A percentile compares a stretch with the other conserved stretches of the same genome.
Evolutionary conservation across 2,797 vertebrate genomes (phyloP).

Genomic region (Coracias cyanogaster): DNA sequence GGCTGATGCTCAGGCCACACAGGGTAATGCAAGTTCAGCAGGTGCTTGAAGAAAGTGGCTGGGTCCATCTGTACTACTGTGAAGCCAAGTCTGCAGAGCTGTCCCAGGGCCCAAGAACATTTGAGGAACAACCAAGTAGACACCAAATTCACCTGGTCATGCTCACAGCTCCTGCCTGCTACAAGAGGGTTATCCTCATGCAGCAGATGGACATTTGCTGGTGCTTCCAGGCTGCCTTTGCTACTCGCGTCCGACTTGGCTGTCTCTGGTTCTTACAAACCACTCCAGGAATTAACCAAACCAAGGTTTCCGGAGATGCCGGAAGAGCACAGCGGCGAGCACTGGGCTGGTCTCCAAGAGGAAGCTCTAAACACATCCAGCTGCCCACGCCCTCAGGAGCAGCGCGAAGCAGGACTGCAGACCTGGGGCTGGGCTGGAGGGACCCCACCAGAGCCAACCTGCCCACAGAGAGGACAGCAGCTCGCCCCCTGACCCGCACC

Average conservation of each 20-base stretch:
- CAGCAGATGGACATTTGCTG: fast-evolving
- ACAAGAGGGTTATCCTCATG: fast-evolving
- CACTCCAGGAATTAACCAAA: neutral
- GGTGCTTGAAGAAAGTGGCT: neutral
- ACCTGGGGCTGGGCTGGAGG: neutral
- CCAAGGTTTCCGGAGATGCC: neutral
- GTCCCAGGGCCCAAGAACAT: neutral
- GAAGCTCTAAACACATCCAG: neutral
- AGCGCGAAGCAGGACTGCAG: neutral
- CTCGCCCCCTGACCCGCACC: neutral
- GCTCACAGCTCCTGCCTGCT: neutral
- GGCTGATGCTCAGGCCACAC: neutral
- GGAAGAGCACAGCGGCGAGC: neutral
- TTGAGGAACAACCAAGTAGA: neutral
- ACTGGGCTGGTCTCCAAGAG: neutral
- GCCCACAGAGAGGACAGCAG: neutral
- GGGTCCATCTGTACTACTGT: neutral
- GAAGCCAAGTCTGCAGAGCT: neutral
- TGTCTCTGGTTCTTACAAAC: neutral
- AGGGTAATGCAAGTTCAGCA: neutral
- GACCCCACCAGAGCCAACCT: fast-evolving
- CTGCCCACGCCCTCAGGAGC: neutral
- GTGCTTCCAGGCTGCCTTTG: neutral
- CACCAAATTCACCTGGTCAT: neutral
- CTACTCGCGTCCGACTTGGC: fast-evolving